phyloP scores from a whole-genome alignment of 2,113 vertebrate genomes.

The Platysteira castanea region DNA sequence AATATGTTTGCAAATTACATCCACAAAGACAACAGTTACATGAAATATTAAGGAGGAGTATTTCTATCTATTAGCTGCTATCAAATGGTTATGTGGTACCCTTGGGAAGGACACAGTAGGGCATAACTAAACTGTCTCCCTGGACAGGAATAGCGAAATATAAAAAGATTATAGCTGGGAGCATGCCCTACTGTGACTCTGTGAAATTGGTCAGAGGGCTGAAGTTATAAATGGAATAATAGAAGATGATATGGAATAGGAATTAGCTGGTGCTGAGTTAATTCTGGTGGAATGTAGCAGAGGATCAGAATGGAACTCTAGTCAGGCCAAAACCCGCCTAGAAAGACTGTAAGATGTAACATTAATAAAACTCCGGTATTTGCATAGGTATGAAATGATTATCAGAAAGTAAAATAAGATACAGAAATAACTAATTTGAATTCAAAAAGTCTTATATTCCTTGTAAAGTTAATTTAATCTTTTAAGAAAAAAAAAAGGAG shows the following conservation, averaged over 20 bases:
- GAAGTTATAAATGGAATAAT: slow-evolving; percentile 67
- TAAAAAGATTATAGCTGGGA: slow-evolving; percentile 62
- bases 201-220: slow-evolving; percentile 66
- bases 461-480: background rate
- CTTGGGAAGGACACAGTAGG: slow-evolving; percentile 58
- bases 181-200: slow-evolving; percentile 57
- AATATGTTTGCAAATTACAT: background rate
- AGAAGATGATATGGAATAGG: slow-evolving; percentile 66
- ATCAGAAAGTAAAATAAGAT: slow-evolving; percentile 37
- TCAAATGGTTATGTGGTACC: background rate
- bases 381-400: slow-evolving; percentile 46
- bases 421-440: background rate
- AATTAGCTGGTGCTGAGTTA: slow-evolving; percentile 68
- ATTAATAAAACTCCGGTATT: slow-evolving; percentile 37
- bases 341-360: slow-evolving; percentile 49
- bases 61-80: background rate
- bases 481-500: background rate
- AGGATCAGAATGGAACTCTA: slow-evolving; percentile 61
- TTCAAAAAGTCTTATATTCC: background rate
- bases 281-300: slow-evolving; percentile 65
- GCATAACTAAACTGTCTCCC: slow-evolving; percentile 49
- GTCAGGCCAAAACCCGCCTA: slow-evolving; percentile 56
- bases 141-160: slow-evolving; percentile 63
- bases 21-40: background rate
- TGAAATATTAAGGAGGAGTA: background rate